These are phyloP conservation scores for Leucophenga varia DNA, from an alignment of 1,140 invertebrate species.

Conservation along the genomic window DNA sequence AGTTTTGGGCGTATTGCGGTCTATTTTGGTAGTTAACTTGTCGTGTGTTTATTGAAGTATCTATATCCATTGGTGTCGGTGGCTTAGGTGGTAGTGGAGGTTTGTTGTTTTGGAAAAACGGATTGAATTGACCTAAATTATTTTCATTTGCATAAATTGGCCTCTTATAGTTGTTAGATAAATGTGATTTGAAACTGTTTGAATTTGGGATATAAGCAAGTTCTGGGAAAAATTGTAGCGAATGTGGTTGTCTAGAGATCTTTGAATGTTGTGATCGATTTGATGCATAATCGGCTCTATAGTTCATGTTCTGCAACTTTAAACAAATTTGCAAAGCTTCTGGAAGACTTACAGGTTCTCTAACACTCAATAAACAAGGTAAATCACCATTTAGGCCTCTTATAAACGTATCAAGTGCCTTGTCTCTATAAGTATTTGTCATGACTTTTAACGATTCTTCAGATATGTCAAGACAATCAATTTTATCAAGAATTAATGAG, in stretches of 20 bases:
- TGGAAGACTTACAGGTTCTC: conserved; percentile 6
- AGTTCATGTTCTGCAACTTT: conserved; percentile 7
- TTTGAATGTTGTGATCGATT: background rate
- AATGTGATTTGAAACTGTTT: too few species aligned
- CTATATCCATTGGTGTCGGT: background rate
- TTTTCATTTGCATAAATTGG: too few species aligned
- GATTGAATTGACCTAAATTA: too few species aligned
- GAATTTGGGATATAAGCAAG: background rate
- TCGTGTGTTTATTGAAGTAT: background rate
- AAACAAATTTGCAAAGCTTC: conserved; percentile 8
- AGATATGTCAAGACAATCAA: background rate
- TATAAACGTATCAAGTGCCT: conserved; percentile 13
- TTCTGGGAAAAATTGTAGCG: background rate
- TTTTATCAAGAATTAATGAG: conserved; percentile 3
- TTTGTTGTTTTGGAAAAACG: background rate
- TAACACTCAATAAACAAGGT: conserved; percentile 3
- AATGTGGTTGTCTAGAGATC: background rate
- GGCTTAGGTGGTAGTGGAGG: background rate
- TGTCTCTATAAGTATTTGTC: conserved; percentile 9
- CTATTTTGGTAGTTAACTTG: too few species aligned
- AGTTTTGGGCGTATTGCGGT: too few species aligned
- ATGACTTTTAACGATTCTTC: background rate
- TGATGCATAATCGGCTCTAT: background rate
- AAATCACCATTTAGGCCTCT: conserved; percentile 13
- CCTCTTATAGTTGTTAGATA: too few species aligned